Evolutionary conservation across 2,888 invertebrate genomes (phyloP), one percentile per base, ranked within the genome.

Genomic region (Sialis lutaria): DNA sequence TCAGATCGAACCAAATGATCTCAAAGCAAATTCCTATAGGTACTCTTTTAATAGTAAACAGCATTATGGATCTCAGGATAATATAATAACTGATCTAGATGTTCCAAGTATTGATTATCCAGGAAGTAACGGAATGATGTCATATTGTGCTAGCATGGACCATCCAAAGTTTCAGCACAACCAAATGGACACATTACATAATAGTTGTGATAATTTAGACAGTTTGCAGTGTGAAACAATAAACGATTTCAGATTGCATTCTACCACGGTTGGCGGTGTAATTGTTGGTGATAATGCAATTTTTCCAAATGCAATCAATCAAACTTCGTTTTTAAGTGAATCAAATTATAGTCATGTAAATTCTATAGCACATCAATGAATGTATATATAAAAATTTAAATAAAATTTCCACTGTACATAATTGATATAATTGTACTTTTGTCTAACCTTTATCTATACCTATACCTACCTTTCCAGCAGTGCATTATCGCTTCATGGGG

Each of bases 91-190:
- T 7, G 46, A 46, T 42, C 31, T 46, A 6, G 46, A 46, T 42
- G 46, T 46, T 6, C 46, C 46, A 10, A 42, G 41, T 30, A 35
- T 46, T n/a, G 46, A 46, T 34, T 46, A 47, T 47, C 47, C 47
- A 8, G 35, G 42, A 7, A 47, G 42, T 12, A 47, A 42, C 31
- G 32, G 35, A 31, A 10, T 42, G 3, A 35, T 35, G 6, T 32
- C 40, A 42, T 47, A 47, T 34, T 37, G 47, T 33, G 47, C 47
- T 6, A 47, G 33, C 35, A 42, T 47, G 47, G 42, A 47, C 5
- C 42, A 47, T 40, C 8, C 22, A 7, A 42, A 42, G 31, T 32
- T 42, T 22, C 35, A 44, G 30, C 12, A 34, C 13, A 35, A 35
- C 12, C 34, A 13, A 6, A 9, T 12, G 7, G 34, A 44, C 6